phyloP scores from a whole-genome alignment of 1,140 invertebrate species.

The Doryteuthis pealeii region DNA sequence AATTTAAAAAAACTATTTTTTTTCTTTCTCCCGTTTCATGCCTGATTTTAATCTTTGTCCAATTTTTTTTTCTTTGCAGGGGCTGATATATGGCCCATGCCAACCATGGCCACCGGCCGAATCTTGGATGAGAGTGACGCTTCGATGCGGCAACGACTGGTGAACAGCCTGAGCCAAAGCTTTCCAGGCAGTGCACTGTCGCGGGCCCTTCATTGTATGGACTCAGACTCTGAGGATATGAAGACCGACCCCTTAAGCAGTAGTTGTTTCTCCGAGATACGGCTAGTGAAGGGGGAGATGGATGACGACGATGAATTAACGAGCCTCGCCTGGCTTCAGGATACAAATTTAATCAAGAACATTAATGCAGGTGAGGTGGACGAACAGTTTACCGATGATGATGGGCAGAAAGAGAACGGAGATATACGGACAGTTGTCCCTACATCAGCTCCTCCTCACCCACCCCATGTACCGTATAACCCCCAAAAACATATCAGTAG shows the following conservation, averaged over 20 bases:
- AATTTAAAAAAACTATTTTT: constrained; percentile 11
- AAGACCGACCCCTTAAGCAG: constrained; percentile 48
- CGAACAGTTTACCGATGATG: constrained; percentile 28
- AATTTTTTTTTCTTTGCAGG: constrained; percentile 20
- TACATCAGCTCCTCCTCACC: constrained; percentile 37
- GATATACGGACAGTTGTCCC: constrained; percentile 28
- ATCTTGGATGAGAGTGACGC: constrained; percentile 53
- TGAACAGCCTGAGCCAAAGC: constrained; percentile 56
- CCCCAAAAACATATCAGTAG: constrained; percentile 76
- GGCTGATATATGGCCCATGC: constrained; percentile 18
- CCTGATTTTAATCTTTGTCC: constrained; percentile 9
- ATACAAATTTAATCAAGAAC: constrained; percentile 81
- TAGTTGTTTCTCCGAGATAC: constrained; percentile 56
- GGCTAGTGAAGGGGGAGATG: constrained; percentile 53
- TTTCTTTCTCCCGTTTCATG: constrained; percentile 14
- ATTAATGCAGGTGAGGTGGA: constrained; percentile 46
- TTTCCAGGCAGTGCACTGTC: constrained; percentile 57
- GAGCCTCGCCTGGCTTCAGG: constrained; percentile 86
- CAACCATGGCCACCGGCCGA: constrained; percentile 29
- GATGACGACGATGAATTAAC: constrained; percentile 81
- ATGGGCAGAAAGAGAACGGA: constrained; percentile 48
- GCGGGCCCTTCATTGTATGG: constrained; percentile 49
- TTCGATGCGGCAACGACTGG: constrained; percentile 52
- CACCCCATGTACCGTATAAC: constrained; percentile 58
- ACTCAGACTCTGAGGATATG: constrained; percentile 43